These are phyloP conservation scores for Mythimna ferrago DNA, from an alignment of 2,888 invertebrate species.

Conservation along the genomic window DNA sequence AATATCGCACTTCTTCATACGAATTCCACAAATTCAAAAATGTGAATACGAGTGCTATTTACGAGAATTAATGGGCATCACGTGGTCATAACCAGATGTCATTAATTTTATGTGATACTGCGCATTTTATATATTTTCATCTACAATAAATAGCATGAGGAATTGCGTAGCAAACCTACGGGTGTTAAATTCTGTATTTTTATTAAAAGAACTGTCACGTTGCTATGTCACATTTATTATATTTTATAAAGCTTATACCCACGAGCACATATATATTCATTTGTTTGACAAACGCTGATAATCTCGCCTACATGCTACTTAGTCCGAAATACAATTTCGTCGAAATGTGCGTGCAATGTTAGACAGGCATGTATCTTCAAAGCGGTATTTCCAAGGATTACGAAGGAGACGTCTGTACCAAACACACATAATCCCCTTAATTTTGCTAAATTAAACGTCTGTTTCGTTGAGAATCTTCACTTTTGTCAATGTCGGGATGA, in stretches of 20 bases:
- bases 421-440: conserved; percentile 40
- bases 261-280: conserved; percentile 7
- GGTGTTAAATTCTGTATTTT: conserved; percentile 25
- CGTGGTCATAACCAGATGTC: conserved; percentile 46
- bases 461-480: not conserved
- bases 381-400: conserved; percentile 47
- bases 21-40: conserved; percentile 50
- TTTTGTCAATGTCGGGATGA: conserved; percentile 19
- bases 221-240: conserved; percentile 9
- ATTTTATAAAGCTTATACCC: not conserved
- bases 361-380: conserved; percentile 40
- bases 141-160: conserved; percentile 43
- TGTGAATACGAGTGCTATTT: conserved; percentile 41
- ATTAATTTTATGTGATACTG: conserved; percentile 46
- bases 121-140: conserved; percentile 36
- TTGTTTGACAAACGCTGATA: conserved; percentile 17
- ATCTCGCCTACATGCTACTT: conserved; percentile 12
- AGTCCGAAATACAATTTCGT: conserved; percentile 31
- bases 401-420: conserved; percentile 14
- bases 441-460: conserved; percentile 35
- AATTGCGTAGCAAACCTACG: conserved; percentile 31
- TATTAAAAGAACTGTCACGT: conserved; percentile 14
- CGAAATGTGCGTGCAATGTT: conserved; percentile 33
- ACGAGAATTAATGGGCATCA: conserved; percentile 49
- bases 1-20: conserved; percentile 19